Base-by-base conservation (phyloP, 2,888 invertebrate genomes). In the Prosopocoilus inquinatus region DNA sequence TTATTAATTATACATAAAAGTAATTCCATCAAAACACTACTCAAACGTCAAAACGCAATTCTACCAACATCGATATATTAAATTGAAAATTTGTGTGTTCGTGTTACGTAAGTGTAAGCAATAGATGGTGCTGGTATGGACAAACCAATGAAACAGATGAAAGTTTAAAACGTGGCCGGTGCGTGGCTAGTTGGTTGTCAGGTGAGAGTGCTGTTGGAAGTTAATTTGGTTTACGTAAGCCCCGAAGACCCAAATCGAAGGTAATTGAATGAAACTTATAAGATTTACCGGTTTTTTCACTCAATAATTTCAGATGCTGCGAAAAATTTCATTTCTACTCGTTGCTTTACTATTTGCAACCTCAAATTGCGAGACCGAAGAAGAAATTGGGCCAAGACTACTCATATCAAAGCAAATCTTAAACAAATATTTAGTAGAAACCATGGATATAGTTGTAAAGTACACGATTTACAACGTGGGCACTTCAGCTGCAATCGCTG, bases 401-500 rank as follows among this genome's bases (percentile, higher is more conserved):
- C 80, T 98, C 59, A 88, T 95, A 16, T 92, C 94, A 8, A 98
- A 98, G 79, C 92, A 94, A 79, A 90, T 98, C 69, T 83, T 96
- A 58, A 98, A 98, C 75, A 94, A 92, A 79, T 97, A 95, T 74
- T 81, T 98, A 60, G 97, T 99, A 1, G 96, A 98, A 81, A 90
- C 90, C 71, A 93, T 94, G 87, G 98, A 99, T 76, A 87, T 98
- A 67, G 85, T 97, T 60, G 88, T 98, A 39, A 94, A 96, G 80
- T 98, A 98, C 76, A 92, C 91, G 9, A 81, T 98, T 55, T 95
- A 87, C 80, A 98, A 98, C 76, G 90, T 96, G 58, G 98, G 98
- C 47, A 90, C 85, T 58, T 89, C 90, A 59, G 90, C 96, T 53
- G 97, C 97, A 28, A 86, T 92, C 35, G 88, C 91, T 74, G 94